A percentile compares a stretch with the other conserved stretches of the same genome.
phyloP scores from a whole-genome alignment of 2,113 vertebrate species.

The Cyprinodon variegatus region DNA sequence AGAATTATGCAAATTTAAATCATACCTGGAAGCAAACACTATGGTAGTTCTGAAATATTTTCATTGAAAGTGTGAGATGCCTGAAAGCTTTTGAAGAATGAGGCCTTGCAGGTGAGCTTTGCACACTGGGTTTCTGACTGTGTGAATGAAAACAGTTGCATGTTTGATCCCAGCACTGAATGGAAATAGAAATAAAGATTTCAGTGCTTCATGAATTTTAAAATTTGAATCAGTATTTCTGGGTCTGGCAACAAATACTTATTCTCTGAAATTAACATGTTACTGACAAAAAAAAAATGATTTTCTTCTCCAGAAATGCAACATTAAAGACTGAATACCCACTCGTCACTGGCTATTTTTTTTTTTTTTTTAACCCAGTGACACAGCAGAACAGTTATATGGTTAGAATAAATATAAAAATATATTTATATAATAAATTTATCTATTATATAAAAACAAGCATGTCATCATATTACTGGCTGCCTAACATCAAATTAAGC shows the following conservation, averaged over 20 bases:
- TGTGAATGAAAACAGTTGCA: constrained; percentile 2
- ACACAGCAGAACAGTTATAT: background rate
- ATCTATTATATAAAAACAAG: background rate
- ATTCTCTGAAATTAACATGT: background rate
- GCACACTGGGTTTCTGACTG: constrained; percentile 10
- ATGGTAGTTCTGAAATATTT: constrained; percentile 3
- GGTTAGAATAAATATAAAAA: background rate
- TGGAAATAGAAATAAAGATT: background rate
- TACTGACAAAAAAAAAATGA: background rate
- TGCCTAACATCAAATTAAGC: background rate
- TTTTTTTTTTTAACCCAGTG: too few species aligned
- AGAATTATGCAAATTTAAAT: constrained; percentile 9
- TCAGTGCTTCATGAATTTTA: background rate
- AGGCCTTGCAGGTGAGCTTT: constrained; percentile 10
- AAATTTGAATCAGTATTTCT: background rate
- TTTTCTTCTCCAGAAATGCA: too few species aligned
- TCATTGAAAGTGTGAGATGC: background rate
- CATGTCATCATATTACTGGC: background rate
- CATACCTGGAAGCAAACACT: background rate
- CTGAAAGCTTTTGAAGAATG: constrained; percentile 8
- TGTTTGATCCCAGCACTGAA: background rate
- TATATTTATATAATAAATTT: background rate
- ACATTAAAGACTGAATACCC: too few species aligned
- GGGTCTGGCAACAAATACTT: background rate
- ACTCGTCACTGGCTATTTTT: too few species aligned